Evolutionary conservation across 2,797 vertebrate genomes (phyloP).

Genomic region (Coregonus ussuriensis): DNA sequence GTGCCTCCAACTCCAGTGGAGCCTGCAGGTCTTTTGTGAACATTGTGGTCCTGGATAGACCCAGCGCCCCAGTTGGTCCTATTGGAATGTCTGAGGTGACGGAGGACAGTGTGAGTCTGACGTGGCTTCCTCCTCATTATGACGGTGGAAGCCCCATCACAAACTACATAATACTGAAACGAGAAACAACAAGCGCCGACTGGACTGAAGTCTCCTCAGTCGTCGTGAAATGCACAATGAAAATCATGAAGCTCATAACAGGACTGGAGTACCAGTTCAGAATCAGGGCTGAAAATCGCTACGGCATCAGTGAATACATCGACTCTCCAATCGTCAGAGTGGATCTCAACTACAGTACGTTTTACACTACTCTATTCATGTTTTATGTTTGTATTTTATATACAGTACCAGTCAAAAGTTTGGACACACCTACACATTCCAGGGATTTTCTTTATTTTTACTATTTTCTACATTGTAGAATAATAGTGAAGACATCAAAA

Average conservation of each 20-base stretch:
- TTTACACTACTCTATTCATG: no score
- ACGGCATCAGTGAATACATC: slow-evolving; percentile 81
- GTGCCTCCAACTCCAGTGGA: slow-evolving; percentile 80
- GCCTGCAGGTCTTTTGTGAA: slow-evolving; percentile 79
- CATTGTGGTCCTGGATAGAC: slow-evolving; percentile 80
- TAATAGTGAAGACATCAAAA: no score
- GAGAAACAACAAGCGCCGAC: slow-evolving; percentile 79
- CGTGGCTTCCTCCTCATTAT: slow-evolving; percentile 80
- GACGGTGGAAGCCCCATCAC: slow-evolving; percentile 84
- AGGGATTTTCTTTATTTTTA: no score
- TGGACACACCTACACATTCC: no score
- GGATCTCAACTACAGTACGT: slow-evolving; percentile 62
- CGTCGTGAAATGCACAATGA: slow-evolving; percentile 78
- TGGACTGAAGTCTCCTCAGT: slow-evolving; percentile 82
- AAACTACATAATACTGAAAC: slow-evolving; percentile 82
- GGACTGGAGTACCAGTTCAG: slow-evolving; percentile 85
- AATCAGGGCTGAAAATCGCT: slow-evolving; percentile 84
- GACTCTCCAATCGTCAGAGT: slow-evolving; percentile 77
- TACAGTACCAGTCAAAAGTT: neutral
- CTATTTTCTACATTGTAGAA: no score
- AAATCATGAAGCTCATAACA: slow-evolving; percentile 79
- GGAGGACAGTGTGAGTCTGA: slow-evolving; percentile 78
- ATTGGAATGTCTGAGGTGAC: slow-evolving; percentile 76
- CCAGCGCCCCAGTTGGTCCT: slow-evolving; percentile 79
- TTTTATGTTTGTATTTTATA: neutral